Evolutionary conservation across 2,797 vertebrate species (phyloP).

Genomic region (Petrocephalus schoutedeni): DNA sequence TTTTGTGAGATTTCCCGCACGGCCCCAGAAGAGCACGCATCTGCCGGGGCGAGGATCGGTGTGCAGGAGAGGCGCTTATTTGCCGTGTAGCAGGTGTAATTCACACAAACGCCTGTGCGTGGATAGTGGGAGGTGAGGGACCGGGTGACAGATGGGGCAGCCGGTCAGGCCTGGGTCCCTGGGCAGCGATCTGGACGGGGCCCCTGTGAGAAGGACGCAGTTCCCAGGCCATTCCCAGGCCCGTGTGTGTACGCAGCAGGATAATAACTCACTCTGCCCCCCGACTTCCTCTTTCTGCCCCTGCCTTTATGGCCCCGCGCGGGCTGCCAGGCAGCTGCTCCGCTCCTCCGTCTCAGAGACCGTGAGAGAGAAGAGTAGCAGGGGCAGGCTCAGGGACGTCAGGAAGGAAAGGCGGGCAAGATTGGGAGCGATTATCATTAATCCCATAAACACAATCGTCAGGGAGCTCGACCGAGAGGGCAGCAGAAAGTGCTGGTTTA

Average conservation of each 20-base stretch:
- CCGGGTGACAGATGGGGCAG: slow-evolving; percentile 21
- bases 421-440: neutral
- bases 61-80: slow-evolving; percentile 17
- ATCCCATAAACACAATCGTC: neutral
- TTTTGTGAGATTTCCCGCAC: neutral
- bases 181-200: slow-evolving; percentile 26
- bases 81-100: neutral
- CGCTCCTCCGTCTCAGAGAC: slow-evolving; percentile 40
- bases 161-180: slow-evolving; percentile 23
- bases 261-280: slow-evolving; percentile 64
- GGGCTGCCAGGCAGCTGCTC: slow-evolving; percentile 64
- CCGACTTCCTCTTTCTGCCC: slow-evolving; percentile 68
- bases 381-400: slow-evolving; percentile 21
- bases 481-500: neutral
- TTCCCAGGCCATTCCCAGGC: slow-evolving; percentile 60
- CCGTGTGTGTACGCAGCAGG: slow-evolving; percentile 58
- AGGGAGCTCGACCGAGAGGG: neutral
- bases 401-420: neutral
- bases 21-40: neutral
- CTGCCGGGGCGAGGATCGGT: neutral
- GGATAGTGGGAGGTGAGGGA: slow-evolving; percentile 27
- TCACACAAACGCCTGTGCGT: neutral
- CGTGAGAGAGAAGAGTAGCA: slow-evolving; percentile 28
- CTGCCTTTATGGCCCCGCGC: slow-evolving; percentile 57
- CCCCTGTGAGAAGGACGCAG: slow-evolving; percentile 57